Conservation (phyloP, 2,888 invertebrate species). For the Onchidella celtica region DNA sequence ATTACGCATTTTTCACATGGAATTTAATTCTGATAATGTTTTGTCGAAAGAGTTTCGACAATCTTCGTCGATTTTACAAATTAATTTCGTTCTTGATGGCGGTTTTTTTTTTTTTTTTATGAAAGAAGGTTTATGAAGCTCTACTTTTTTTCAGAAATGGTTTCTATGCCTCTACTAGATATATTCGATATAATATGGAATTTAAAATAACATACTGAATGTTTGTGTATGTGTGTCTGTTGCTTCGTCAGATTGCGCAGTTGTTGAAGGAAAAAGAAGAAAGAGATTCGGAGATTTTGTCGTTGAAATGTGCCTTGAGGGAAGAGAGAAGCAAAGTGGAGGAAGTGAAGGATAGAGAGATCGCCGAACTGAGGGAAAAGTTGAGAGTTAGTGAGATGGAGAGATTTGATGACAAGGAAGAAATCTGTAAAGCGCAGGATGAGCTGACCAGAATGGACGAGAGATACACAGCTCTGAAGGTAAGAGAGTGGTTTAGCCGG, state of each 20-base stretch:
- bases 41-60: too few relatives aligned
- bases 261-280: neutral
- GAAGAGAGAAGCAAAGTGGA: neutral
- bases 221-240: slow-evolving; percentile 34
- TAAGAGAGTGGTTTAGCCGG: too few relatives aligned
- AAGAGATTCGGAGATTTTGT: neutral
- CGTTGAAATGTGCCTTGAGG: neutral
- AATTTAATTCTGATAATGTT: too few relatives aligned
- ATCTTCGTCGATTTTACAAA: too few relatives aligned
- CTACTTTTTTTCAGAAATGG: too few relatives aligned
- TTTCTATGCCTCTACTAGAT: too few relatives aligned
- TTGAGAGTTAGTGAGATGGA: slow-evolving; percentile 3
- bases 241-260: slow-evolving; percentile 21
- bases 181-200: too few relatives aligned
- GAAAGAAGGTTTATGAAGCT: too few relatives aligned
- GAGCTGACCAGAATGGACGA: slow-evolving; percentile 59
- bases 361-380: neutral
- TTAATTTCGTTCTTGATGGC: too few relatives aligned
- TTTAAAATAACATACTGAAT: neutral
- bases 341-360: slow-evolving; percentile 12
- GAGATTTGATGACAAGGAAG: slow-evolving; percentile 51
- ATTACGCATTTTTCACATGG: too few relatives aligned
- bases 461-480: slow-evolving; percentile 62
- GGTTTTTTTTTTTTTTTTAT: too few relatives aligned
- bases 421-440: slow-evolving; percentile 61